Conservation (phyloP, 2,113 vertebrate species). For the Hystrix brachyura region DNA sequence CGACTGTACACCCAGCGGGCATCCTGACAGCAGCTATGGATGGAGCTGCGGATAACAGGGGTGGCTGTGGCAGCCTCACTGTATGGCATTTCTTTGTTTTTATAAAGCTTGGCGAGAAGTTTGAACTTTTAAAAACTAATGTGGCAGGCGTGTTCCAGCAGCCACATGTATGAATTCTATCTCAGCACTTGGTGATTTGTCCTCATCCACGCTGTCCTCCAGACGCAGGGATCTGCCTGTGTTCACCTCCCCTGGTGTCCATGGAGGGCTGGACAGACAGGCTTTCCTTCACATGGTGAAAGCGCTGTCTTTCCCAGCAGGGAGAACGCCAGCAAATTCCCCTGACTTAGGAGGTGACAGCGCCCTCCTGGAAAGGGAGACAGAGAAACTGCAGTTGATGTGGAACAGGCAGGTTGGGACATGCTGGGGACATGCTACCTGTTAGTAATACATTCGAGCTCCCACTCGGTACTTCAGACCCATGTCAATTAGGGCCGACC, state of each 20-base stretch:
- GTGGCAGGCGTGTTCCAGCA: background rate
- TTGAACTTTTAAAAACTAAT: background rate
- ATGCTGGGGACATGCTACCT: background rate
- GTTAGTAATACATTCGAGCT: background rate
- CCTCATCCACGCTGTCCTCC: background rate
- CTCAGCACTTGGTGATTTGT: background rate
- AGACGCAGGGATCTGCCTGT: background rate
- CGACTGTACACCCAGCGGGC: background rate
- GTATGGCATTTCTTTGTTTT: background rate
- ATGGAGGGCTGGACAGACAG: background rate
- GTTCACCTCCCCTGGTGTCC: background rate
- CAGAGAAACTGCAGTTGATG: rapidly evolving
- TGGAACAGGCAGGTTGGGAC: background rate
- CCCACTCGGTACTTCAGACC: rapidly evolving
- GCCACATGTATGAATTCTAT: background rate
- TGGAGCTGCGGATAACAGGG: background rate
- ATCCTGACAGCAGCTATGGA: background rate
- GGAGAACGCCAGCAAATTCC: background rate
- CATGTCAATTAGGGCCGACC: background rate
- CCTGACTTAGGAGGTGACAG: background rate
- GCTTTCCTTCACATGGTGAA: background rate
- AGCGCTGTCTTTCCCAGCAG: background rate
- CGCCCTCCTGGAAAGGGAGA: background rate
- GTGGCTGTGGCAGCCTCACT: background rate
- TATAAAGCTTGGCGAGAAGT: background rate